Percentiles rank a stretch among this genome's conserved stretches.
These are phyloP conservation scores for Corythornis leucogaster DNA, from an alignment of 2,797 vertebrate species.

Conservation along the genomic window DNA sequence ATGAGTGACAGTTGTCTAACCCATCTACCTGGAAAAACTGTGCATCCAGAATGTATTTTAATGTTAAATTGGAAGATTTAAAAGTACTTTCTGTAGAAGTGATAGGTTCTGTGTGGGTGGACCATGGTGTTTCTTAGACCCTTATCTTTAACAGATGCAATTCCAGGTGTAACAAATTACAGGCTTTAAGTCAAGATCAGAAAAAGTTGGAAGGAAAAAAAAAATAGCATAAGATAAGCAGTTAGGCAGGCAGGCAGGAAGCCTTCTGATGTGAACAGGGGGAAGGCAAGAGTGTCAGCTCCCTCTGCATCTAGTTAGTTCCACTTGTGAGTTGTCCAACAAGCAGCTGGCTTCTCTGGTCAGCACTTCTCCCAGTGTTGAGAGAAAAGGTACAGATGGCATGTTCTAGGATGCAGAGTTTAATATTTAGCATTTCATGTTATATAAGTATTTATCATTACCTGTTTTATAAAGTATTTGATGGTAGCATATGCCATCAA, in stretches of 20 bases:
- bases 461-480: not conserved
- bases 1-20: not conserved
- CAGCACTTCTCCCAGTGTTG: not conserved
- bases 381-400: accelerated
- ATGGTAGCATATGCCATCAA: not conserved
- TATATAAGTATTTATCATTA: not conserved
- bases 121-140: not conserved
- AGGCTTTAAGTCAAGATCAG: conserved; percentile 8
- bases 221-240: not conserved
- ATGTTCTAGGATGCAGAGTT: not conserved
- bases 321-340: not conserved
- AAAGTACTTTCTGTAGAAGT: not conserved
- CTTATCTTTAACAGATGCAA: not conserved
- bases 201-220: not conserved
- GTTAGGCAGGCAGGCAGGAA: not conserved
- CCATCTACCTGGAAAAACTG: not conserved
- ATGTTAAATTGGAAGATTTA: not conserved
- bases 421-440: not conserved
- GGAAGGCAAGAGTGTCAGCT: not conserved
- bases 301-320: not conserved
- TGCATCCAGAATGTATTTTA: not conserved
- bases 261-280: not conserved
- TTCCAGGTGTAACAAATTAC: conserved; percentile 31
- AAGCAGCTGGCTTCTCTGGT: not conserved
- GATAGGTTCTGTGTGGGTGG: not conserved